phyloP scores from a whole-genome alignment of 2,113 vertebrate species.

The Ptychochromis oligacanthus region DNA sequence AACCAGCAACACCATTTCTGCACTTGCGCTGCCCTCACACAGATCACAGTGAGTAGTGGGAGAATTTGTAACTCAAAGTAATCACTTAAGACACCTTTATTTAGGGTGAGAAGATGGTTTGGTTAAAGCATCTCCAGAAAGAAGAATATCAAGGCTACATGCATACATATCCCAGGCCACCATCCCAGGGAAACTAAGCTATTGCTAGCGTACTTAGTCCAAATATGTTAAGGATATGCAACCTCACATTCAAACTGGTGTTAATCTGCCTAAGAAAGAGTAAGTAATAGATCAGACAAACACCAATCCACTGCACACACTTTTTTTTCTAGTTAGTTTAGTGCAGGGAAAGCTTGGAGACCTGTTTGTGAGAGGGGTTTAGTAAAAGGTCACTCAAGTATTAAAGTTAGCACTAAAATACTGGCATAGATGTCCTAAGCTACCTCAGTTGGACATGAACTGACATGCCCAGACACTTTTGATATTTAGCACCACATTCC shows the following conservation, averaged over 20 bases:
- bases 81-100: not conserved
- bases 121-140: not conserved
- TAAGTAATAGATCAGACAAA: not conserved
- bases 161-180: too few relatives aligned
- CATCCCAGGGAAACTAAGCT: too few relatives aligned
- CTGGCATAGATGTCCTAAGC: not conserved
- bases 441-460: conserved; percentile 38
- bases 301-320: too few relatives aligned
- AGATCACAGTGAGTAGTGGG: not conserved
- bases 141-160: too few relatives aligned
- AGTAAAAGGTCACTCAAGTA: not conserved
- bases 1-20: not conserved
- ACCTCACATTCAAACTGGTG: not conserved
- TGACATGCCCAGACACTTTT: conserved; percentile 35
- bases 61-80: not conserved
- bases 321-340: not conserved
- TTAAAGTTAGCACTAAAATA: not conserved
- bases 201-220: too few relatives aligned
- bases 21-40: not conserved
- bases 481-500: conserved; percentile 67
- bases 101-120: not conserved
- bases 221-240: too few relatives aligned
- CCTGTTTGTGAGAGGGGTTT: not conserved
- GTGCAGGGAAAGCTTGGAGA: not conserved
- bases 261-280: not conserved